Conservation (phyloP, 1,140 invertebrate genomes). For the Pantala flavescens region DNA sequence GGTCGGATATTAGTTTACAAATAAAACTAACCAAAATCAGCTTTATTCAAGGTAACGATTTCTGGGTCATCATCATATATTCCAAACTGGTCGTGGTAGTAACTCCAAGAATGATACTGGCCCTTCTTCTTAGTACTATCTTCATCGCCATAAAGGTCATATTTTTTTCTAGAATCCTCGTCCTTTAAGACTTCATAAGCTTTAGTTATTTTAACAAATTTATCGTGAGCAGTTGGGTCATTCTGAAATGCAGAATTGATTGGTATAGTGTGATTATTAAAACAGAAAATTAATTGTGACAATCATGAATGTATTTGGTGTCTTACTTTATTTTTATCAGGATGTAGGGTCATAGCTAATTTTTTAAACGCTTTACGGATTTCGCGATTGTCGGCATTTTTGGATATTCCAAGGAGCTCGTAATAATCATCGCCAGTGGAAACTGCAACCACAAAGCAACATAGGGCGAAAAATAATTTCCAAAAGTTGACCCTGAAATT, state of each 20-base stretch:
- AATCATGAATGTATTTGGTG: conserved; percentile 5
- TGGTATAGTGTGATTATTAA: conserved; percentile 21
- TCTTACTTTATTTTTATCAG: conserved; percentile 72
- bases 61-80: conserved; percentile 78
- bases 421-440: conserved; percentile 42
- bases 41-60: conserved; percentile 60
- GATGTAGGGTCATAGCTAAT: conserved; percentile 65
- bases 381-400: conserved; percentile 58
- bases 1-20: too few relatives aligned
- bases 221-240: conserved; percentile 58
- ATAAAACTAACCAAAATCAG: conserved; percentile 60
- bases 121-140: conserved; percentile 40
- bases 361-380: conserved; percentile 75
- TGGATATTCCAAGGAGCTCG: conserved; percentile 55
- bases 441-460: background rate
- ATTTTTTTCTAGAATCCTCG: conserved; percentile 62
- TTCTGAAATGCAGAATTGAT: conserved; percentile 38
- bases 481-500: background rate
- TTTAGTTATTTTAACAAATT: conserved; percentile 63
- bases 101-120: conserved; percentile 69
- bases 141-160: conserved; percentile 70
- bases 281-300: conserved; percentile 5
- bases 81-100: conserved; percentile 76
- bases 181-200: conserved; percentile 81
- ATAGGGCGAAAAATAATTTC: background rate